Percentiles rank a stretch among this genome's conserved stretches.
Evolutionary conservation across 2,888 invertebrate genomes (phyloP).

Genomic region (Pediacus dermestoides): DNA sequence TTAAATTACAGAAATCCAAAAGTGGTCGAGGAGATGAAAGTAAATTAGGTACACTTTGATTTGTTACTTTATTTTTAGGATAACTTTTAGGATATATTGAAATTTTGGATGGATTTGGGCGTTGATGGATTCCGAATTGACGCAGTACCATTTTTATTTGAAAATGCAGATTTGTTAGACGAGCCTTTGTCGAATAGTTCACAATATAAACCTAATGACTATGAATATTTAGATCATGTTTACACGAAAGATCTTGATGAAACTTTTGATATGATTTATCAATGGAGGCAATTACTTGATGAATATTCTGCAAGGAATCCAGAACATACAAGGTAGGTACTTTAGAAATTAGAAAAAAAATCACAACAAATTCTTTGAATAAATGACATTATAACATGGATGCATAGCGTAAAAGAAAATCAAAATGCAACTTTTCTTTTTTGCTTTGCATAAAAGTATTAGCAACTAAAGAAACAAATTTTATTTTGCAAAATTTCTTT

Average conservation of each 20-base stretch:
- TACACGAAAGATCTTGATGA: constrained; percentile 59
- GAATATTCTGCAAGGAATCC: constrained; percentile 49
- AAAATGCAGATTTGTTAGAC: constrained; percentile 44
- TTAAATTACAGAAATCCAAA: constrained; percentile 71
- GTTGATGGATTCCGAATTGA: constrained; percentile 86
- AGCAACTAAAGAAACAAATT: too few relatives aligned
- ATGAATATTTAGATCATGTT: constrained; percentile 57
- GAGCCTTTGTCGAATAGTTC: constrained; percentile 45
- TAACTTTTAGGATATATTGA: constrained; percentile 59
- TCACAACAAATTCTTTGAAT: too few relatives aligned
- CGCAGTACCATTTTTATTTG: constrained; percentile 58
- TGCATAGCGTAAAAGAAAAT: too few relatives aligned
- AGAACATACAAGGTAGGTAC: constrained; percentile 43
- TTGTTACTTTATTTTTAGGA: constrained; percentile 1
- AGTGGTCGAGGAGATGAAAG: constrained; percentile 64
- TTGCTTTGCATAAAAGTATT: too few relatives aligned
- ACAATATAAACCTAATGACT: constrained; percentile 53
- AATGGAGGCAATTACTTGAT: constrained; percentile 62
- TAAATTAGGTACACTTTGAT: constrained; percentile 22
- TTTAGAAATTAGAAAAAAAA: too few relatives aligned
- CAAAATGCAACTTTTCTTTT: too few relatives aligned
- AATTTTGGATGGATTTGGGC: constrained; percentile 79
- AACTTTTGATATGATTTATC: constrained; percentile 61
- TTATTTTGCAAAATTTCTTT: constrained; percentile 4
- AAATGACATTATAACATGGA: too few relatives aligned